Conservation (phyloP, 2,797 vertebrate genomes). For the Rhodeus uyekii region DNA sequence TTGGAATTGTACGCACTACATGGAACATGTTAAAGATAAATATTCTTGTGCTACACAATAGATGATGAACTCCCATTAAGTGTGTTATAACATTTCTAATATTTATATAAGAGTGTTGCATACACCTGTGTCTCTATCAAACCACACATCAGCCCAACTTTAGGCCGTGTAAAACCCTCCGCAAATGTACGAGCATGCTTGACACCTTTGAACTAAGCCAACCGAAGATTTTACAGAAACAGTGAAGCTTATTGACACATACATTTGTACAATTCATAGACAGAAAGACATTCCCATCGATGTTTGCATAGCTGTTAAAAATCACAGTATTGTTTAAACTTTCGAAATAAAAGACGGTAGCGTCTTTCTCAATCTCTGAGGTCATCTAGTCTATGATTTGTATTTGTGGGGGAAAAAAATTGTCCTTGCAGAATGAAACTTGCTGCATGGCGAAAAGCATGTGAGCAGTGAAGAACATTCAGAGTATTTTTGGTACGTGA, state of each 20-base stretch:
- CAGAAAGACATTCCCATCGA: slow-evolving; percentile 48
- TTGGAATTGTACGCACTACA: slow-evolving; percentile 12
- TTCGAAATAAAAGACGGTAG: slow-evolving; percentile 27
- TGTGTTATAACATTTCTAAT: slow-evolving; percentile 18
- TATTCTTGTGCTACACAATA: slow-evolving; percentile 40
- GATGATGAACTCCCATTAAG: neutral
- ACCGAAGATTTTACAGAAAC: slow-evolving; percentile 46
- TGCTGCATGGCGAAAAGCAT: neutral
- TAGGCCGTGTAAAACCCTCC: slow-evolving; percentile 22
- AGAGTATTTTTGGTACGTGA: slow-evolving; percentile 35
- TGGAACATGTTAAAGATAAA: slow-evolving; percentile 16
- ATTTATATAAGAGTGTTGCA: slow-evolving; percentile 19
- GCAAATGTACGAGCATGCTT: slow-evolving; percentile 30
- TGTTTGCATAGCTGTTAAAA: slow-evolving; percentile 74
- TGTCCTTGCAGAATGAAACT: slow-evolving; percentile 9
- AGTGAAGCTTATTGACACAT: slow-evolving; percentile 39
- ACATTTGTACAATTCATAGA: slow-evolving; percentile 21
- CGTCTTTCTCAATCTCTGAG: slow-evolving; percentile 15
- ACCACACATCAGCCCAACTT: neutral
- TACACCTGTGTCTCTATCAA: slow-evolving; percentile 17
- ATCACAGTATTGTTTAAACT: slow-evolving; percentile 45
- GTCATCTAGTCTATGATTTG: slow-evolving; percentile 21
- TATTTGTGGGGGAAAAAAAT: neutral
- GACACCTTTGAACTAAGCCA: slow-evolving; percentile 24
- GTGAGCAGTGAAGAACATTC: slow-evolving; percentile 25